phyloP scores from a whole-genome alignment of 2,888 invertebrate species.

The Erebia ligea region DNA sequence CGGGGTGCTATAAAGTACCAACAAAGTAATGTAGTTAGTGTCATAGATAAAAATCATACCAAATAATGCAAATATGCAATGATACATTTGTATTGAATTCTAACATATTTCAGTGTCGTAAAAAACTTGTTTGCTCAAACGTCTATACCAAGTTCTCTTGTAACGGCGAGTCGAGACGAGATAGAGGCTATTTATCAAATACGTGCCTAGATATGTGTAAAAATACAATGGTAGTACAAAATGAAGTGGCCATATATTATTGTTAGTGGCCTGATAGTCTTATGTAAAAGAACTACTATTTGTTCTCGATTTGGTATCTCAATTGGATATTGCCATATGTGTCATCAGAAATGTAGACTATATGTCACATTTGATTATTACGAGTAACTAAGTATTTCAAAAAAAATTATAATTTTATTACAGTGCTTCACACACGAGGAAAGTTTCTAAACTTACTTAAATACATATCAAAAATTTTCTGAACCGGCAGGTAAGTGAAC shows the following conservation, averaged over 20 bases:
- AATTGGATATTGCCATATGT: neutral
- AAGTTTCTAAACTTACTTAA: too few species aligned
- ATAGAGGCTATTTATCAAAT: conserved; percentile 51
- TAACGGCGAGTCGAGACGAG: conserved; percentile 43
- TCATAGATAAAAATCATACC: too few species aligned
- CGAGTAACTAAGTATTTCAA: too few species aligned
- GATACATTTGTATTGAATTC: conserved; percentile 1
- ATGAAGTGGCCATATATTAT: conserved; percentile 59
- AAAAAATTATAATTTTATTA: too few species aligned
- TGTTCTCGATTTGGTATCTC: conserved; percentile 39
- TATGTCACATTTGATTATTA: too few species aligned
- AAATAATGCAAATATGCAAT: neutral
- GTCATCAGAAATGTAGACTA: neutral
- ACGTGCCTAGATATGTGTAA: conserved; percentile 47
- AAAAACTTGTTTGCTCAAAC: conserved; percentile 33
- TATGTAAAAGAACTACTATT: conserved; percentile 46
- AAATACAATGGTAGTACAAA: conserved; percentile 60
- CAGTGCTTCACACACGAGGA: too few species aligned
- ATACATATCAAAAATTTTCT: too few species aligned
- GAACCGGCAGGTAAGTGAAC: too few species aligned
- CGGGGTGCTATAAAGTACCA: too few species aligned
- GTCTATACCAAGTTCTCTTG: conserved; percentile 33
- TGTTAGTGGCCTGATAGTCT: conserved; percentile 57
- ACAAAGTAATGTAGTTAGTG: too few species aligned
- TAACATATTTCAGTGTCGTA: conserved; percentile 19